Conservation (phyloP, 2,113 vertebrate species). For the zebrafish (Danio rerio) region GRCz12tu NC_133184.1:8570001-8570500, state of each 20-base stretch:
- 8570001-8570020: too few species aligned
- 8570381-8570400: conserved; percentile 44
- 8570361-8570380: conserved; percentile 43
- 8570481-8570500: conserved; percentile 6
- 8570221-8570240: too few species aligned
- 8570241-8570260: too few species aligned
- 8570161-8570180: not conserved
- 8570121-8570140: too few species aligned
- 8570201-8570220: too few species aligned
- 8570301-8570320: not conserved
- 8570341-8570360: conserved; percentile 19
- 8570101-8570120: too few species aligned
- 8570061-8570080: too few species aligned
- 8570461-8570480: not conserved
- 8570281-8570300: conserved; percentile 12
- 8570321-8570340: not conserved
- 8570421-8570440: conserved; percentile 27
- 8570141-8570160: not conserved
- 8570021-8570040: too few species aligned
- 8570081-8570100: too few species aligned
- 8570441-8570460: conserved; percentile 43
- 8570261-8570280: too few species aligned
- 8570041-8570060: too few species aligned
- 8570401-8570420: conserved; percentile 40
- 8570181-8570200: too few species aligned